These are phyloP conservation scores for Standfussiana lucernea DNA, from an alignment of 2,888 invertebrate species.

Conservation along the genomic window DNA sequence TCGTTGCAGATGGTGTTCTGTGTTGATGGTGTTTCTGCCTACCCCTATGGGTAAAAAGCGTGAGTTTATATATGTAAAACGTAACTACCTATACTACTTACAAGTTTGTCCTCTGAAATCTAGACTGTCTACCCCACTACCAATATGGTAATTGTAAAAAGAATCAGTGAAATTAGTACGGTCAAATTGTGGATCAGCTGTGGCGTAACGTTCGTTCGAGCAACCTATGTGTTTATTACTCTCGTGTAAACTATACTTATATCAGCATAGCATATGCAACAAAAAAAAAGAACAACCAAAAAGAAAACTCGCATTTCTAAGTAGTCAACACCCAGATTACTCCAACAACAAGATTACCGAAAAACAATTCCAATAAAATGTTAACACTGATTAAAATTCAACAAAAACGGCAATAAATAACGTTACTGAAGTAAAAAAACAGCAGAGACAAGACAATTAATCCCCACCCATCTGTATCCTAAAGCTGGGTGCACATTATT, in stretches of 20 bases:
- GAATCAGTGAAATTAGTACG: background rate
- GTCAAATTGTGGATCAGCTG: background rate
- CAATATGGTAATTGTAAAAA: background rate
- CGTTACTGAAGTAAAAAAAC: constrained; percentile 49
- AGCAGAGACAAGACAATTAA: constrained; percentile 66
- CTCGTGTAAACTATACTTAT: background rate
- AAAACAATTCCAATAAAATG: constrained; percentile 42
- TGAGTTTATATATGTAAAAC: background rate
- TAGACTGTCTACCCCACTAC: background rate
- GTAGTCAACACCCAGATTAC: background rate
- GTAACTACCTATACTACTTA: background rate
- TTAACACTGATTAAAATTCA: constrained; percentile 54
- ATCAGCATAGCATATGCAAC: background rate
- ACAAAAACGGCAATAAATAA: constrained; percentile 59
- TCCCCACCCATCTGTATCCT: constrained; percentile 65
- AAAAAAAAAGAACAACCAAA: background rate
- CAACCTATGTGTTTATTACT: background rate
- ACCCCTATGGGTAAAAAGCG: background rate
- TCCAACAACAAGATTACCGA: background rate
- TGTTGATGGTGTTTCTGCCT: too few relatives aligned
- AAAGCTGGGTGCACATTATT: constrained; percentile 68
- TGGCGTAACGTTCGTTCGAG: background rate
- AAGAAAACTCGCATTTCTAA: background rate
- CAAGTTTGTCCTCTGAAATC: background rate
- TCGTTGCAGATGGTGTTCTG: background rate